Conservation (phyloP, 2,797 vertebrate genomes). For the Silurus aristotelis region DNA sequence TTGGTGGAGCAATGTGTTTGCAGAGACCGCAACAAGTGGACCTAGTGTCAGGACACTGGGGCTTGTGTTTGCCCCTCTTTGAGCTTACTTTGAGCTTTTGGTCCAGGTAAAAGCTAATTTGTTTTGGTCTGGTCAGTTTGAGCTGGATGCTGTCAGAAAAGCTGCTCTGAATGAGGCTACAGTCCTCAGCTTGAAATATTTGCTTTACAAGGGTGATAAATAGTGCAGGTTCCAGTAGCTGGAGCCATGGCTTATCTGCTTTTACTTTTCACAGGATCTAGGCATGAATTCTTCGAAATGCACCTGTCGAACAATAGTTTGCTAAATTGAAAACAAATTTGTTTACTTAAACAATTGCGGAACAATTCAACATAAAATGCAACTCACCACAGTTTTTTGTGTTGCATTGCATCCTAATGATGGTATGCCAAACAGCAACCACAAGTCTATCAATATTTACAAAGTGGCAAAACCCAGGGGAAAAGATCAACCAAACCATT, state of each 20-base stretch:
- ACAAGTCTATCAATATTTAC: not conserved
- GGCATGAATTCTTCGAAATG: not conserved
- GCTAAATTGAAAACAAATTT: not conserved
- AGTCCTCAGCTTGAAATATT: conserved; percentile 47
- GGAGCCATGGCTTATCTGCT: conserved; percentile 20
- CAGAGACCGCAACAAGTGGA: conserved; percentile 35
- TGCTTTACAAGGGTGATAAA: conserved; percentile 39
- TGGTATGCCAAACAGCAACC: not conserved
- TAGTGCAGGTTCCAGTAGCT: conserved; percentile 27
- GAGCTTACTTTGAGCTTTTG: conserved; percentile 36
- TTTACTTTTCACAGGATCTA: not conserved
- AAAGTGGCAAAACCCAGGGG: not conserved
- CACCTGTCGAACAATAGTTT: not conserved
- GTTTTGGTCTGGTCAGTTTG: conserved; percentile 60
- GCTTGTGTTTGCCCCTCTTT: conserved; percentile 53
- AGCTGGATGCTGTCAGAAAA: conserved; percentile 51
- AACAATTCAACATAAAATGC: not conserved
- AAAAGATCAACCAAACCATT: not conserved
- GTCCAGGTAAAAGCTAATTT: conserved; percentile 52
- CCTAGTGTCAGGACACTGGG: conserved; percentile 54
- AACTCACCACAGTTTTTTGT: not conserved
- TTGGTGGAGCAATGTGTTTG: conserved; percentile 63
- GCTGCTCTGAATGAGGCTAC: conserved; percentile 38
- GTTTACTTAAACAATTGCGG: not conserved
- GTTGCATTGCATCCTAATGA: not conserved